Base-by-base conservation (phyloP, 2,888 invertebrate genomes). In the Girardia tigrina region DNA sequence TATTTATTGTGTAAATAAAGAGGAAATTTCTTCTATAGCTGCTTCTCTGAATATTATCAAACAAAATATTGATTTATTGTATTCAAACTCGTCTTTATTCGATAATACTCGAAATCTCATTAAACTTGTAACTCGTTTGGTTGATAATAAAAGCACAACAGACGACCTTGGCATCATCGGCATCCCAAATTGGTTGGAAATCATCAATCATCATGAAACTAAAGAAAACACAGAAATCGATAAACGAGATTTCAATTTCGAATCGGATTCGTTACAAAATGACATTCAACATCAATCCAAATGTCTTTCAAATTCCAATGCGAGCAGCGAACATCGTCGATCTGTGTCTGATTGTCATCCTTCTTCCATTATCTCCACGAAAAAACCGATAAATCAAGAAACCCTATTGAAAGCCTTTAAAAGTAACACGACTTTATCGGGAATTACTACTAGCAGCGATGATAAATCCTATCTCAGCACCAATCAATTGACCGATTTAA, bases 391-490 rank as follows among this genome's bases (percentile, higher is more conserved):
- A 4, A 56, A 56, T 16, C 56, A 56, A 56, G 56, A 56, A 56
- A 56, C 56, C 23, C 56, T 56, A 56, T 56, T 56, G 56, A 56
- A 56, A n/a, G 56, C 56, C 56, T 56, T 56, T 56, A 56, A 56
- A 56, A 56, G 56, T 16, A 56, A 56, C 56, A 56, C 56, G 23
- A 56, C 56, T 4, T 16, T 56, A 56, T 56, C 56, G 23, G 56
- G 56, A 23, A 56, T 56, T 23, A 56, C n/a, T 6, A 56, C n/a
- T 6, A 20, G 56, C 56, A 56, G 2, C n/a, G 56, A 56, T 56
- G 56, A 56, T 56, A 56, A 56, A 56, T 56, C 56, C n/a, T 56
- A 56, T 56, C 56, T 56, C 56, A 56, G 56, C n/a, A 56, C 56
- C 4, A 56, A 56, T n/a, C 56, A 56, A 16, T 56, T 56, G n/a